Evolutionary conservation across 2,888 invertebrate species (phyloP).

Genomic region (Erpobdella octoculata): DNA sequence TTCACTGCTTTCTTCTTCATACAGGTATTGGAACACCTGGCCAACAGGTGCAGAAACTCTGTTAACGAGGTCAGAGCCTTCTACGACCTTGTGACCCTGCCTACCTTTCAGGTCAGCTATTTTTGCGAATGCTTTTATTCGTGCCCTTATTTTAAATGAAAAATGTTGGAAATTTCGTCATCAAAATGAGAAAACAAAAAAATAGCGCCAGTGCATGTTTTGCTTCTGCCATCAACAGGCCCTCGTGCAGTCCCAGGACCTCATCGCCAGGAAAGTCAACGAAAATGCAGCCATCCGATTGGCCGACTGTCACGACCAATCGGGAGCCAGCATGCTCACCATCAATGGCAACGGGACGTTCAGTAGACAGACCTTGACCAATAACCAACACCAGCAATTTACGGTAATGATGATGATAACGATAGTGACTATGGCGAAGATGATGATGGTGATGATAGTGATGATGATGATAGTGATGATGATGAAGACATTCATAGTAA

Average conservation of each 20-base stretch:
- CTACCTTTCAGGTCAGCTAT: background rate
- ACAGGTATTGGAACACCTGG: background rate
- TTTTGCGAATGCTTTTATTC: no score
- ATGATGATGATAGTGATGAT: background rate
- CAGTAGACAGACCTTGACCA: background rate
- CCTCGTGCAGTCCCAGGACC: conserved; percentile 9
- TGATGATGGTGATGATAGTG: background rate
- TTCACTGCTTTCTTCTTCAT: no score
- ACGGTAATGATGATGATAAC: background rate
- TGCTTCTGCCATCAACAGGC: background rate
- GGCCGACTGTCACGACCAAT: conserved; percentile 12
- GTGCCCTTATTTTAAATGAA: background rate
- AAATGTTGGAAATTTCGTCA: background rate
- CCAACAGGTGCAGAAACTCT: no score
- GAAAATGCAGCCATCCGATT: background rate
- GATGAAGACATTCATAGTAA: background rate
- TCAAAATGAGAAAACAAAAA: background rate
- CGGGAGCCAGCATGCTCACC: conserved; percentile 3
- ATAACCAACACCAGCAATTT: no score
- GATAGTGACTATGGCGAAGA: background rate
- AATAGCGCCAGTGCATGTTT: no score
- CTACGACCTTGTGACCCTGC: background rate
- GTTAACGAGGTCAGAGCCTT: background rate
- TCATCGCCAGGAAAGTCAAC: conserved; percentile 1
- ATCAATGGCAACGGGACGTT: background rate